Evolutionary conservation across 2,888 invertebrate species (phyloP).

Genomic region (Cristatella mucedo): DNA sequence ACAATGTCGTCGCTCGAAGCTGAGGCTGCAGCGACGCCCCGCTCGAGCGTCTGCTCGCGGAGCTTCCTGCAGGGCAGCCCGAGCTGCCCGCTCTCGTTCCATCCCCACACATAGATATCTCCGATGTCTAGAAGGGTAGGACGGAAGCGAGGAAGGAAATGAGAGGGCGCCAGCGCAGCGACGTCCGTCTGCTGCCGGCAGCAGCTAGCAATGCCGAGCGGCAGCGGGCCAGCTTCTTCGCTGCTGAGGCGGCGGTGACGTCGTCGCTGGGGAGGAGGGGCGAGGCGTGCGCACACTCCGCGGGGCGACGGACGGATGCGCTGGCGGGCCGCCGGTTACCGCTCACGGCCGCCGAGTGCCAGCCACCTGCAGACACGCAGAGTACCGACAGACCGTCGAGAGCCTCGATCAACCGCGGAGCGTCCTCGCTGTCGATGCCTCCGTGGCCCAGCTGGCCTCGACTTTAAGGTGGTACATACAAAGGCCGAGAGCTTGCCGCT

Average conservation of each 20-base stretch:
- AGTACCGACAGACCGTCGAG: constrained; percentile 57
- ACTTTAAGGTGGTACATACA: too few relatives aligned
- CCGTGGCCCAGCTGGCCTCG: constrained; percentile 73
- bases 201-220: too few relatives aligned
- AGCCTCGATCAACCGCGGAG: constrained; percentile 53
- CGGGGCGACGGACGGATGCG: too few relatives aligned
- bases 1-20: background rate
- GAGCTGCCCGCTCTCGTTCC: constrained; percentile 71
- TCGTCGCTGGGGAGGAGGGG: too few relatives aligned
- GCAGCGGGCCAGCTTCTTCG: too few relatives aligned
- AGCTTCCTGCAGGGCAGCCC: constrained; percentile 45
- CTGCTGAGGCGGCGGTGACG: too few relatives aligned
- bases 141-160: too few relatives aligned
- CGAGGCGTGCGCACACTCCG: too few relatives aligned
- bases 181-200: too few relatives aligned
- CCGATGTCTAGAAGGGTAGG: constrained; percentile 43
- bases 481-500: too few relatives aligned
- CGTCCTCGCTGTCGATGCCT: constrained; percentile 47
- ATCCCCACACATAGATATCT: constrained; percentile 77
- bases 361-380: constrained; percentile 61
- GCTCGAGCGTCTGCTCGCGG: background rate
- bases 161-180: too few relatives aligned
- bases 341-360: constrained; percentile 68
- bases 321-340: constrained; percentile 31
- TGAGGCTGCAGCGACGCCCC: too few relatives aligned